A percentile compares a stretch with the other conserved stretches of the same genome.
These are phyloP conservation scores for Strigamia maritima DNA, from an alignment of 2,888 invertebrate genomes.

Conservation along the genomic window DNA sequence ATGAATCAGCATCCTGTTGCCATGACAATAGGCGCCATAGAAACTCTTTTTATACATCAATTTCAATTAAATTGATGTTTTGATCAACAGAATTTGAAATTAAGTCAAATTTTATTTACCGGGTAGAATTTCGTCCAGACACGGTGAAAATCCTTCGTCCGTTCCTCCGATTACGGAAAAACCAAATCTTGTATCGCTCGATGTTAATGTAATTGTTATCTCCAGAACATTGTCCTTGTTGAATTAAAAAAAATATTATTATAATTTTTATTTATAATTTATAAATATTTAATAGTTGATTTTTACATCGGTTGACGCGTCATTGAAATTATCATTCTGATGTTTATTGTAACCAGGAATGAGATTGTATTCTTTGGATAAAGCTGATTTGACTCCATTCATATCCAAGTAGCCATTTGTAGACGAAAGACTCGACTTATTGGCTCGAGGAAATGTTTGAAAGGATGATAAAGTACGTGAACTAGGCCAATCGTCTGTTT, in stretches of 20 bases:
- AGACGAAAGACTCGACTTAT: slow-evolving; percentile 14
- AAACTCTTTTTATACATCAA: background rate
- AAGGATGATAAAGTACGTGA: slow-evolving; percentile 45
- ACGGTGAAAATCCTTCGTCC: slow-evolving; percentile 53
- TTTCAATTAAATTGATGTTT: background rate
- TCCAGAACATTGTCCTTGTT: slow-evolving; percentile 34
- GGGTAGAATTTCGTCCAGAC: slow-evolving; percentile 52
- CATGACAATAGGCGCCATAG: slow-evolving; percentile 1
- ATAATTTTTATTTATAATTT: background rate
- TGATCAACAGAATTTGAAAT: too few species aligned
- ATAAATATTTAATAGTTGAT: background rate
- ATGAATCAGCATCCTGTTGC: slow-evolving; percentile 38
- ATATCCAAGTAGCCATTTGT: slow-evolving; percentile 37
- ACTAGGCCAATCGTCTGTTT: slow-evolving; percentile 41
- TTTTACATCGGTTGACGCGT: background rate
- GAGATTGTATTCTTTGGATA: slow-evolving; percentile 34
- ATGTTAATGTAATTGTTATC: slow-evolving; percentile 48
- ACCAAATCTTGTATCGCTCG: slow-evolving; percentile 52
- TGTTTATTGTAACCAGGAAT: slow-evolving; percentile 25
- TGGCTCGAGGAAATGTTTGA: slow-evolving; percentile 45
- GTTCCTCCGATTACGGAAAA: slow-evolving; percentile 54
- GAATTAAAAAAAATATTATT: background rate
- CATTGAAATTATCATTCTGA: background rate
- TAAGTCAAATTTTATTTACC: slow-evolving; percentile 49
- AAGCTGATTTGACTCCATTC: slow-evolving; percentile 35